These are phyloP conservation scores for Rhingia campestris DNA, from an alignment of 2,888 invertebrate genomes.

Conservation along the genomic window DNA sequence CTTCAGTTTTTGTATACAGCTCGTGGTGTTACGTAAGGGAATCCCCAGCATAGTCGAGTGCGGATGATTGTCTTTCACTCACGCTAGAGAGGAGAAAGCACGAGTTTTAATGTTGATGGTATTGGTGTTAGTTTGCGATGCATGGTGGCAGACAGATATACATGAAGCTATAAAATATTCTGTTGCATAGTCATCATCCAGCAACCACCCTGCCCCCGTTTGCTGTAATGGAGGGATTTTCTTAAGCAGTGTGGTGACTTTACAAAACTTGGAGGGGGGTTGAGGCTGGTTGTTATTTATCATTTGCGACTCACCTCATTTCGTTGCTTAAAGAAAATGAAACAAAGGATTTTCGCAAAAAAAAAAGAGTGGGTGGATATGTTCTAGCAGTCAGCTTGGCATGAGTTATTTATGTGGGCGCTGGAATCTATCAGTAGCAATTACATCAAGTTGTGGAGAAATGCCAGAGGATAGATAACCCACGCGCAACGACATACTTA, in stretches of 20 bases:
- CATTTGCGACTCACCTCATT: constrained; percentile 59
- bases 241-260: constrained; percentile 28
- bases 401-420: constrained; percentile 22
- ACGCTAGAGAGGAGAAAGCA: constrained; percentile 12
- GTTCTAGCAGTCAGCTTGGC: constrained; percentile 4
- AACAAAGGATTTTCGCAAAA: constrained; percentile 57
- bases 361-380: neutral
- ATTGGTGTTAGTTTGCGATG: constrained; percentile 20
- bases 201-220: neutral
- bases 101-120: neutral
- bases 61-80: constrained; percentile 63
- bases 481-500: neutral
- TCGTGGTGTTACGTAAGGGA: constrained; percentile 71
- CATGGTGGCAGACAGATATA: constrained; percentile 48
- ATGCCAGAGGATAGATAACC: constrained; percentile 32
- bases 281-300: constrained; percentile 52
- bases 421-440: constrained; percentile 58
- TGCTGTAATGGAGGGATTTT: neutral
- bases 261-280: neutral
- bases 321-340: constrained; percentile 39
- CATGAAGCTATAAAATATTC: constrained; percentile 54
- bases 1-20: constrained; percentile 33
- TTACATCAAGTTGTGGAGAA: constrained; percentile 49
- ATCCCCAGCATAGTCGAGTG: constrained; percentile 69
- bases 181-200: constrained; percentile 62